A percentile compares a stretch with the other conserved stretches of the same genome.
phyloP scores from a whole-genome alignment of 2,888 invertebrate species.

The Allacma fusca region DNA sequence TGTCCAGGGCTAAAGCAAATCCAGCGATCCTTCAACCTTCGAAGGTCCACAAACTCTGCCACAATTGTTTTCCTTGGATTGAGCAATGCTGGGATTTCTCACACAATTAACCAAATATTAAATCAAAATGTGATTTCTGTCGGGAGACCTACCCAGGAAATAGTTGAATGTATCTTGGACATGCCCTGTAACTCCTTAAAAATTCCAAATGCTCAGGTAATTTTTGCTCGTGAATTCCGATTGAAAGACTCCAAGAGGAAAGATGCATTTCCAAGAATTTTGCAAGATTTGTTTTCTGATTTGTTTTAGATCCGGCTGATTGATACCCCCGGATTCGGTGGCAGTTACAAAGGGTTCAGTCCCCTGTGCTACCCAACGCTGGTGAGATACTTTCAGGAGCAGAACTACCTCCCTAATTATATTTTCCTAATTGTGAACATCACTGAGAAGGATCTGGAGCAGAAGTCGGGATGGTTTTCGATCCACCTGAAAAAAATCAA shows the following conservation, averaged over 20 bases:
- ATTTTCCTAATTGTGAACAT: background rate
- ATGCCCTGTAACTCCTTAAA: background rate
- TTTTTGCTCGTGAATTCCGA: too few relatives aligned
- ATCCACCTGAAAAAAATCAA: too few relatives aligned
- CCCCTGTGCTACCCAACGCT: background rate
- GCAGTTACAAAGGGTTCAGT: background rate
- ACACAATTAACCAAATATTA: background rate
- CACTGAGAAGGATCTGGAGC: background rate
- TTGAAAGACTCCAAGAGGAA: too few relatives aligned
- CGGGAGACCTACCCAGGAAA: background rate
- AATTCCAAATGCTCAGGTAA: slow-evolving; percentile 2
- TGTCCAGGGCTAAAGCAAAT: slow-evolving; percentile 7
- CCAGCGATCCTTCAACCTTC: background rate
- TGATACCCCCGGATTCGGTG: slow-evolving; percentile 5
- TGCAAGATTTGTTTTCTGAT: background rate
- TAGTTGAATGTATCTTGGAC: background rate
- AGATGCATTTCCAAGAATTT: background rate
- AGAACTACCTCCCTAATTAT: background rate
- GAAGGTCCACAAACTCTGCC: background rate
- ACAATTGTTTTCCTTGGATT: background rate
- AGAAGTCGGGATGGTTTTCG: too few relatives aligned
- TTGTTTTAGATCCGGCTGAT: background rate
- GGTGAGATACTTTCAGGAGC: background rate
- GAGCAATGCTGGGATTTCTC: slow-evolving; percentile 22
- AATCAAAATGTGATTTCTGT: background rate